These are phyloP conservation scores for Scytalopus superciliaris DNA, from an alignment of 2,113 vertebrate species.

Conservation along the genomic window DNA sequence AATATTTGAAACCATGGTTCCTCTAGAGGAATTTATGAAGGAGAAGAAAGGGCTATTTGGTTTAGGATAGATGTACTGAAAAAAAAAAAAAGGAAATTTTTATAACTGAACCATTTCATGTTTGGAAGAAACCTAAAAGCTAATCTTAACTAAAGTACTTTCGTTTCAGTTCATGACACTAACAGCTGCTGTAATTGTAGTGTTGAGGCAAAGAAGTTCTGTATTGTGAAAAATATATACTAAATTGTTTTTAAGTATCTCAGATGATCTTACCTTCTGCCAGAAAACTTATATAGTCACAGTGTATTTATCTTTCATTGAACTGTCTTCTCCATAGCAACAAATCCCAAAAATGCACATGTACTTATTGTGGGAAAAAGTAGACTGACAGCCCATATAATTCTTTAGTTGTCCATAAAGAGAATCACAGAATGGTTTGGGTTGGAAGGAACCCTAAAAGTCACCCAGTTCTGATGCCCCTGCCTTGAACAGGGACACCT, in stretches of 20 bases:
- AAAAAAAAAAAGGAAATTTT: background rate
- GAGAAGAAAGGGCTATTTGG: background rate
- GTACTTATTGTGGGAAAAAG: background rate
- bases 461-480: background rate
- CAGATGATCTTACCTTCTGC: slow-evolving; percentile 12
- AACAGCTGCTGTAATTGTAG: slow-evolving; percentile 55
- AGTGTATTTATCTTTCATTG: background rate
- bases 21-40: background rate
- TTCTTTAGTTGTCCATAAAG: background rate
- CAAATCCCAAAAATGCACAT: background rate
- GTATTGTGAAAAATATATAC: slow-evolving; percentile 15
- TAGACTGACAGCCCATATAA: background rate
- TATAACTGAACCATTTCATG: background rate
- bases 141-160: slow-evolving; percentile 39
- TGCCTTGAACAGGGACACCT: background rate
- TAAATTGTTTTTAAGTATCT: slow-evolving; percentile 53
- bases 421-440: background rate
- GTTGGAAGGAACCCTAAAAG: background rate
- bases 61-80: background rate
- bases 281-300: background rate
- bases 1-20: background rate
- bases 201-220: slow-evolving; percentile 20
- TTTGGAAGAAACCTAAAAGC: slow-evolving; percentile 39
- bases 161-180: slow-evolving; percentile 56
- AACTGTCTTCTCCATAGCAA: slow-evolving; percentile 40